These are phyloP conservation scores for Cetoscarus ocellatus DNA, from an alignment of 2,797 vertebrate genomes.

Conservation along the genomic window DNA sequence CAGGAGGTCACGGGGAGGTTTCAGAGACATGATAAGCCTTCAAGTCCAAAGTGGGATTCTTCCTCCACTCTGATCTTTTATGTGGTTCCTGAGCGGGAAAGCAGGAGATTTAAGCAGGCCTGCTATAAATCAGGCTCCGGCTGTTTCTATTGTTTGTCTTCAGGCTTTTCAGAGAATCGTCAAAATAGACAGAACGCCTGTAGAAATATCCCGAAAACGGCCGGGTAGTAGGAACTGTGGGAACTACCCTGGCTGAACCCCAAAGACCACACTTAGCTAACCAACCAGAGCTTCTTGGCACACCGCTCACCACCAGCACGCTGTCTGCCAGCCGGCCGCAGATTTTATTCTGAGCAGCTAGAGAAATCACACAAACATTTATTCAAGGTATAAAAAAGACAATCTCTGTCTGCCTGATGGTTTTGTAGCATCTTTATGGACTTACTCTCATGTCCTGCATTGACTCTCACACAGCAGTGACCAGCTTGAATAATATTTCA, in stretches of 20 bases:
- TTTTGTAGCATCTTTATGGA: background rate
- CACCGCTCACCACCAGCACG: conserved; percentile 49
- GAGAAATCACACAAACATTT: conserved; percentile 69
- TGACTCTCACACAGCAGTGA: background rate
- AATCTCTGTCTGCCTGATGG: background rate
- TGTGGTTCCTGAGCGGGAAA: conserved; percentile 59
- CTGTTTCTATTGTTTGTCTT: conserved; percentile 61
- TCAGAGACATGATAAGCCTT: conserved; percentile 56
- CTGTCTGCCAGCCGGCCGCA: conserved; percentile 57
- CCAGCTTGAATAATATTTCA: too few relatives aligned
- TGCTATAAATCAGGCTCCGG: conserved; percentile 51
- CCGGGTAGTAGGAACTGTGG: conserved; percentile 57
- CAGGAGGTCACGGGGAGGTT: conserved; percentile 65
- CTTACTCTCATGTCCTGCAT: background rate
- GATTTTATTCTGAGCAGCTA: conserved; percentile 74
- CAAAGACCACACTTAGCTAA: conserved; percentile 67
- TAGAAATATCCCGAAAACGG: conserved; percentile 30
- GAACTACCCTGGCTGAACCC: conserved; percentile 70
- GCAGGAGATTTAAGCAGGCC: conserved; percentile 47
- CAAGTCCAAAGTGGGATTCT: conserved; percentile 54
- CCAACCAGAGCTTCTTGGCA: conserved; percentile 50
- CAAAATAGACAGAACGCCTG: conserved; percentile 68
- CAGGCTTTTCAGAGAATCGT: conserved; percentile 59
- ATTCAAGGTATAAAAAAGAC: conserved; percentile 48
- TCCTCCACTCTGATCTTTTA: conserved; percentile 56